Evolutionary conservation across 1,140 invertebrate genomes (phyloP), one percentile per base, ranked within the genome.

Genomic region (Rhysida immarginata): DNA sequence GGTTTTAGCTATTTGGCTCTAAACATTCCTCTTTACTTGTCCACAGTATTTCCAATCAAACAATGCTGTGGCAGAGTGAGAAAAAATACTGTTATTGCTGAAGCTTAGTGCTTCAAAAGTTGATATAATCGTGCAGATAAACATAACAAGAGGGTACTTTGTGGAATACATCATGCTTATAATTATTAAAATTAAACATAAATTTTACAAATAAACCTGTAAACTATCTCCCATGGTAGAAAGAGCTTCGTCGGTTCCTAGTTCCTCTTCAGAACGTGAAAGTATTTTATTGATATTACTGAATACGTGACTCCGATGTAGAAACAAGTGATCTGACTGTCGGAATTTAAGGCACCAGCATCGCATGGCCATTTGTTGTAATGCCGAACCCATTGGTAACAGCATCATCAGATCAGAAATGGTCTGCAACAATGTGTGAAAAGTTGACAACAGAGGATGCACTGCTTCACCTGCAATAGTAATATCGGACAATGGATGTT

Each of bases 271-370:
- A 2, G 88, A 87, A 59, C 89, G 82, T 0, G 91, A 95, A 26
- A 98, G 75, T 46, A 97, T 96, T 72, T 93, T 90, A 62, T 90
- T 94, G 50, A 96, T 93, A 66, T 96, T 95, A 62, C 86, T 92
- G 67, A 97, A 96, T 2, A 96, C 90, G 69, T 96, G 88, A 56
- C 82, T 83, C 68, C 83, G 66, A 67, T 97, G 93, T n/a, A 96
- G 71, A 65, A 96, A 96, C 63, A 84, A 80, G 65, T 96, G 90
- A 72, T 97, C 93, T 1, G 83, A 77, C 24, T 85, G 78, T 2
- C 82, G 81, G 68, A 96, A 96, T 61, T 83, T 80, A 29, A 96
- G 80, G 25, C 87, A 89, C 82, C 90, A 96, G 70, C 92, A 96
- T 60, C 88, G 77, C 14, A 97, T 84, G 2, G 92, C 92, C 71